Base-by-base conservation (phyloP, 2,888 invertebrate genomes). In the Meganola albula region DNA sequence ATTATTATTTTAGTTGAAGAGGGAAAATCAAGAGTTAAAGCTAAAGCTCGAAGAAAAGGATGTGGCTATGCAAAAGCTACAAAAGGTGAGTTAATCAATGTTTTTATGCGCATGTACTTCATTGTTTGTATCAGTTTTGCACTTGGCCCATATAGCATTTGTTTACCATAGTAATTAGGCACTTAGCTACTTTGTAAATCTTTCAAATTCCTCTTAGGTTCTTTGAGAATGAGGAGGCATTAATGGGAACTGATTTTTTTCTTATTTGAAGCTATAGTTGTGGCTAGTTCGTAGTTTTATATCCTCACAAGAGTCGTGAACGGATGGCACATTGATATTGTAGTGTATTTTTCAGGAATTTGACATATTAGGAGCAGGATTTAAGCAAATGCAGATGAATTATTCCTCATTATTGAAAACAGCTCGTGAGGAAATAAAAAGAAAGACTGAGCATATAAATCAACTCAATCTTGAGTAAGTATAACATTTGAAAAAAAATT, bases 281-380 rank as follows among this genome's bases (percentile, higher is more conserved):
- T n/a, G n/a, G n/a, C n/a, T n/a, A n/a, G n/a, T n/a, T n/a, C n/a
- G n/a, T n/a, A n/a, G n/a, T n/a, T n/a, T n/a, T n/a, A n/a, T n/a
- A n/a, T n/a, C n/a, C n/a, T n/a, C n/a, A n/a, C n/a, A n/a, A 26
- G 22, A 27, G 13, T 26, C 25, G 36, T 35, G 78, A 58, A 71
- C 63, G 68, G 70, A 74, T 76, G 61, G 37, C 67, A 62, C 73
- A 80, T 76, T 84, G 76, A 83, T 62, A 65, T 65, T 77, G 36
- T 74, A 84, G 85, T 68, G 67, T 52, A 76, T 85, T 52, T 84
- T 83, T 36, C 85, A 85, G 85, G 83, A 80, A 48, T 76, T 74
- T 55, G 80, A 83, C 40, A 72, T 58, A 25, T 32, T 85, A 12
- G 52, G 63, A 4, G 44, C 53, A 2, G 78, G 79, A 39, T 74